A percentile compares a stretch with the other conserved stretches of the same genome.
These are phyloP conservation scores for Oxytorus armatus DNA, from an alignment of 2,888 invertebrate species.

Conservation along the genomic window DNA sequence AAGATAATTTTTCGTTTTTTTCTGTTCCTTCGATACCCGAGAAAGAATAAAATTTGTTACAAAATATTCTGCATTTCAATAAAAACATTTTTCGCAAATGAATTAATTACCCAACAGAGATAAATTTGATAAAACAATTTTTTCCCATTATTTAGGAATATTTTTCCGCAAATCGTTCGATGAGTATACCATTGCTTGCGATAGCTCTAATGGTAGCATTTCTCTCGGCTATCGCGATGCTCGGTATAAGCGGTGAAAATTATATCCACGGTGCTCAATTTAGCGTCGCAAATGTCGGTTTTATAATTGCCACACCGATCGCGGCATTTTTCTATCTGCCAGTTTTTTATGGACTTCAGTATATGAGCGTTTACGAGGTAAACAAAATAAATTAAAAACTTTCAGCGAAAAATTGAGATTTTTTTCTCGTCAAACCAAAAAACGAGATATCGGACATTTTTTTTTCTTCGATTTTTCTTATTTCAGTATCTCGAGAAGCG, in stretches of 20 bases:
- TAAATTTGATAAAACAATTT: no score
- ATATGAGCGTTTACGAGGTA: slow-evolving; percentile 95
- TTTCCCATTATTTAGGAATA: slow-evolving; percentile 88
- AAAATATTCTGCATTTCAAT: neutral
- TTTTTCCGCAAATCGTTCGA: slow-evolving; percentile 92
- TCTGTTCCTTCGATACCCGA: no score
- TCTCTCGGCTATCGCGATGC: slow-evolving; percentile 94
- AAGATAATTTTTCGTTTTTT: neutral
- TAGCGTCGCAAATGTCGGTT: slow-evolving; percentile 91
- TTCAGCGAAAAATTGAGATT: neutral
- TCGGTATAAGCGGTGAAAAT: slow-evolving; percentile 95
- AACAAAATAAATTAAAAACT: neutral
- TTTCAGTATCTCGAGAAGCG: slow-evolving; percentile 88
- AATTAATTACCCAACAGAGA: no score
- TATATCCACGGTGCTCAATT: slow-evolving; percentile 94
- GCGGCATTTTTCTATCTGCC: slow-evolving; percentile 93
- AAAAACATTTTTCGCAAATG: neutral
- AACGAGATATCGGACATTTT: no score
- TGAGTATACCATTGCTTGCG: slow-evolving; percentile 92
- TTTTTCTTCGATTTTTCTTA: slow-evolving; percentile 72
- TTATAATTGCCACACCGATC: slow-evolving; percentile 91
- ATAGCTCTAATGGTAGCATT: slow-evolving; percentile 97
- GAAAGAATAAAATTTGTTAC: no score
- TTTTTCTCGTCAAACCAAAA: no score
- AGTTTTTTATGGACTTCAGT: slow-evolving; percentile 93